A percentile compares a stretch with the other conserved stretches of the same genome.
These are phyloP conservation scores for Myotis yumanensis DNA, from an alignment of 2,113 vertebrate species.

Conservation along the genomic window DNA sequence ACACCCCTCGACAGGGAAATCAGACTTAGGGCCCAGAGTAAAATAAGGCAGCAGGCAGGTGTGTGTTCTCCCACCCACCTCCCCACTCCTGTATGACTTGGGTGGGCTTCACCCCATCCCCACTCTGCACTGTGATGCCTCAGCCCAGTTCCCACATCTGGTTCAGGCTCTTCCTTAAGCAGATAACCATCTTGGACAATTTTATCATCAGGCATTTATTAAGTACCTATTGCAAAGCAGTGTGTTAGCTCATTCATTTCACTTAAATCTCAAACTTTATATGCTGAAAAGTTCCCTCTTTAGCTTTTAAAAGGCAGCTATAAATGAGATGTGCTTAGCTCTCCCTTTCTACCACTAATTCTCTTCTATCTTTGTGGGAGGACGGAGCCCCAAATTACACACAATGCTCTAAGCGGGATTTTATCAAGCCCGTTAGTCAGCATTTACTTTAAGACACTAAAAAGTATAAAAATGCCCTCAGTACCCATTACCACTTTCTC, in stretches of 20 bases:
- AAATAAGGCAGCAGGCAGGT: not conserved
- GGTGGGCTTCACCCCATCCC: not conserved
- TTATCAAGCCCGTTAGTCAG: constrained; percentile 41
- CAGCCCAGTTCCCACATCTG: not conserved
- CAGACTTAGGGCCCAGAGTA: not conserved
- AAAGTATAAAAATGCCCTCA: not conserved
- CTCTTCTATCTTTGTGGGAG: not conserved
- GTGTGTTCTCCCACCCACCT: not conserved
- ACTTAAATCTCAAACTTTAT: constrained; percentile 58
- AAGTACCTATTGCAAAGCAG: not conserved
- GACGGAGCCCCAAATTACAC: constrained; percentile 34
- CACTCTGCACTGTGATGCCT: rapidly evolving
- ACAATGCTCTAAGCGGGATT: not conserved
- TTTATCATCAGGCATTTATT: not conserved
- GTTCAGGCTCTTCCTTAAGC: not conserved
- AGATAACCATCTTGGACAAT: not conserved
- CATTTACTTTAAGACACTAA: constrained; percentile 53
- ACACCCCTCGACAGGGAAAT: not conserved
- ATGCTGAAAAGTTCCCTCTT: constrained; percentile 40
- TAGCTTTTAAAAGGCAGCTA: constrained; percentile 62
- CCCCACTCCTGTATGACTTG: not conserved
- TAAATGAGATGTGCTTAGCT: constrained; percentile 50
- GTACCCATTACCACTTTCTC: constrained; percentile 30
- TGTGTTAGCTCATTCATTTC: constrained; percentile 33
- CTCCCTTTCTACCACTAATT: constrained; percentile 38